These are phyloP conservation scores for Zapus hudsonius DNA, from an alignment of 2,113 vertebrate species.

Conservation along the genomic window DNA sequence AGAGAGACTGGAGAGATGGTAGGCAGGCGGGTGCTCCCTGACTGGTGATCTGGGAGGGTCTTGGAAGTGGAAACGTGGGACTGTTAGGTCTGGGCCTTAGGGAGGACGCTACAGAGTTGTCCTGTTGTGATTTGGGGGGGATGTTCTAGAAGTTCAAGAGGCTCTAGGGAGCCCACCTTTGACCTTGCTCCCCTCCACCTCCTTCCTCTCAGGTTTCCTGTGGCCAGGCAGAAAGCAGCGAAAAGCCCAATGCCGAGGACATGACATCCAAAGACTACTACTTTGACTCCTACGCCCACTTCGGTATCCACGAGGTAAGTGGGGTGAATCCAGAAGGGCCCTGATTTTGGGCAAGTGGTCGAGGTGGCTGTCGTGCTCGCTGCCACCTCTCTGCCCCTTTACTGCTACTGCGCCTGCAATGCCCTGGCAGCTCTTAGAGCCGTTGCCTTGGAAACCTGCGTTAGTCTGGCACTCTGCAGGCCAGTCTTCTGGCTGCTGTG, in stretches of 20 bases:
- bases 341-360: neutral
- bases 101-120: neutral
- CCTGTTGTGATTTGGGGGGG: neutral
- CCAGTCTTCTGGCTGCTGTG: neutral
- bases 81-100: constrained; percentile 9
- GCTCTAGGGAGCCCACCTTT: neutral
- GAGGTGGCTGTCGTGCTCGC: neutral
- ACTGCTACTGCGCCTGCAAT: neutral
- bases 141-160: neutral
- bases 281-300: constrained; percentile 96
- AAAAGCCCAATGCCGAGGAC: constrained; percentile 93
- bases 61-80: constrained; percentile 20
- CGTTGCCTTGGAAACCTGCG: constrained; percentile 60
- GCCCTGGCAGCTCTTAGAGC: neutral
- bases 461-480: neutral
- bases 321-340: neutral
- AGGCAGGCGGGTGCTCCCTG: constrained; percentile 69
- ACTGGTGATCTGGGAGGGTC: constrained; percentile 62
- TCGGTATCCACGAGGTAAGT: constrained; percentile 95
- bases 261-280: constrained; percentile 98
- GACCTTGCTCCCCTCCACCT: neutral
- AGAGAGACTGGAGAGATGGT: constrained; percentile 81
- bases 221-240: constrained; percentile 87
- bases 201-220: constrained; percentile 88
- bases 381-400: neutral